Evolutionary conservation across 2,113 vertebrate species (phyloP), one percentile per base, ranked within the genome.

Genomic region (Synodontis membranacea): DNA sequence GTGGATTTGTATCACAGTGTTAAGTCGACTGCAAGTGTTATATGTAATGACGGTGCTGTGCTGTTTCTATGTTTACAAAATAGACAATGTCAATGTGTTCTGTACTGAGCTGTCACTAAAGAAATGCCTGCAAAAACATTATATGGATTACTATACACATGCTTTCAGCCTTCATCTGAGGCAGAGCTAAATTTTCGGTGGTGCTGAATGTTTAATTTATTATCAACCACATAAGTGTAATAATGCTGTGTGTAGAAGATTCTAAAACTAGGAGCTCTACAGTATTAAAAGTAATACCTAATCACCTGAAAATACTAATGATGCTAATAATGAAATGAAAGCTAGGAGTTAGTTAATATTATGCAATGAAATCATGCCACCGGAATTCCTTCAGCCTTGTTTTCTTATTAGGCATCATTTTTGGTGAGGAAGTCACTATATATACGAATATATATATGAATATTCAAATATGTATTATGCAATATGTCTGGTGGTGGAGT

Each of bases 31-130:
- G 42, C 62, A 76, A 76, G 46, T 90, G 80, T 88, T 86, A 81
- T 56, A 56, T 90, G 60, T 86, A 76, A 82, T 88, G 58, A 86
- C 75, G 50, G 78, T 90, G 66, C 86, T 89, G 89, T 90, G 87
- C 84, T 90, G 88, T 90, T 90, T 76, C 84, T 9, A 68, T 90
- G 89, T 88, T 89, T 90, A 89, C 88, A 89, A 46, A 84, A 80
- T 80, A 84, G 52, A 78, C 72, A 76, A 86, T 68, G 58, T 88
- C n/a, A 9, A 21, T 56, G 80, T 86, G 75, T 80, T 81, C 37
- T 80, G 21, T 83, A 87, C 54, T 50, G 44, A 89, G 31, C n/a
- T 85, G 58, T 89, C 46, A 58, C 56, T 76, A 21, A 74, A 64
- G 34, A 42, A 48, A 48, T 87, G 79, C 34, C 44, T 44, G 68